A percentile compares a stretch with the other conserved stretches of the same genome.
phyloP scores from a whole-genome alignment of 2,888 invertebrate species.

The Clitarchus hookeri region DNA sequence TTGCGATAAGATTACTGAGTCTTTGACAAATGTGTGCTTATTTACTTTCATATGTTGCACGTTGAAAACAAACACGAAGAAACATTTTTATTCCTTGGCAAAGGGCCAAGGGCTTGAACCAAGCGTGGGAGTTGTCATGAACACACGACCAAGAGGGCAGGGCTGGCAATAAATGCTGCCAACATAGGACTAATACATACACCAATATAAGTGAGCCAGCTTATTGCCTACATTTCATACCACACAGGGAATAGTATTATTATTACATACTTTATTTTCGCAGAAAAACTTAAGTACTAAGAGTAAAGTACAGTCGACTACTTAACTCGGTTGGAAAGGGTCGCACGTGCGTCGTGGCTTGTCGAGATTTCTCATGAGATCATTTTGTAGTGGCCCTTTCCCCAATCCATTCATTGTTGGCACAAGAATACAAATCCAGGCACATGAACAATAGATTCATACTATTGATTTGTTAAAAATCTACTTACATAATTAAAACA shows the following conservation, averaged over 20 bases:
- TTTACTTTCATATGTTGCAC: conserved; percentile 16
- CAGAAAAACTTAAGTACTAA: conserved; percentile 43
- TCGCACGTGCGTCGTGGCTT: conserved; percentile 36
- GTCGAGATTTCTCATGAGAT: conserved; percentile 37
- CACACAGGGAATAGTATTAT: conserved; percentile 30
- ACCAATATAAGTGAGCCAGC: conserved; percentile 39
- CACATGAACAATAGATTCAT: conserved; percentile 45
- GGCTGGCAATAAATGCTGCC: conserved; percentile 33
- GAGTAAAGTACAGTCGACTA: conserved; percentile 36
- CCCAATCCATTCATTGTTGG: conserved; percentile 41
- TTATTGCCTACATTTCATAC: conserved; percentile 38
- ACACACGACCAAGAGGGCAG: conserved; percentile 22
- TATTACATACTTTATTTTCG: conserved; percentile 37
- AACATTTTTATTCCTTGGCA: conserved; percentile 17
- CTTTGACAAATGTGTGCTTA: conserved; percentile 34
- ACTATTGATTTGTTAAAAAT: conserved; percentile 45
- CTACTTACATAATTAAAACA: conserved; percentile 44
- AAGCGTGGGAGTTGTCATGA: conserved; percentile 3
- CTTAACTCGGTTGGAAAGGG: conserved; percentile 36
- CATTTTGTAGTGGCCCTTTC: conserved; percentile 37
- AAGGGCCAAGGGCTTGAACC: neutral
- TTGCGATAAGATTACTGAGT: conserved; percentile 34
- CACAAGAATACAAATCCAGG: conserved; percentile 45
- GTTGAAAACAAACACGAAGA: conserved; percentile 18
- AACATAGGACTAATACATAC: conserved; percentile 37